Base-by-base conservation (phyloP, 2,113 vertebrate genomes). In the Pagrus major region DNA sequence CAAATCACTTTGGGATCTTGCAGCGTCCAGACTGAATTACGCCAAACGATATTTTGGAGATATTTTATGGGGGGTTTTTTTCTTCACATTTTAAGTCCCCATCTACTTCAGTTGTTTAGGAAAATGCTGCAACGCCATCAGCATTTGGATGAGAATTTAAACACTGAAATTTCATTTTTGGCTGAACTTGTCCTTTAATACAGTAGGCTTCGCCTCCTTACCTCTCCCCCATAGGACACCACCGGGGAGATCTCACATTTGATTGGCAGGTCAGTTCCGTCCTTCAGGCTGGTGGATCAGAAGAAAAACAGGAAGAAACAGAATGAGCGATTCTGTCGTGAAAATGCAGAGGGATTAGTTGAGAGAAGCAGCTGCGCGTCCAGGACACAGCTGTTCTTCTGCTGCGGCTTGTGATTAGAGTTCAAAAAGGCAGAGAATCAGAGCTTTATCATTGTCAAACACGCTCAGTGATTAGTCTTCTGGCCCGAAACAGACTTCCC, bases 231-330 rank as follows among this genome's bases (percentile, higher is more conserved):
- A 0, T 99, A 99, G 58, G 98, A 99, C 61, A 97, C 76, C 3
- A 98, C 95, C 5, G 98, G 97, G 35, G 97, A 99, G 89, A 99
- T 97, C 92, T 99, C 98, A 91, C 98, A 99, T 90, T 98, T 98
- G 91, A 99, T 96, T 21, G 97, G 97, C 76, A 96, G 89, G 84
- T 99, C 98, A 0, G 95, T 96, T 80, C 96, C 97, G 33, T 99
- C 98, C 91, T 99, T 97, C 92, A 99, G 88, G 80, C 98, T 99
- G 86, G 49, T 63, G 6, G 64, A 67, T 49, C n/a, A 72, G 49
- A 60, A 37, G 65, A 58, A 42, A 74, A 39, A 54, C 39, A n/a
- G 67, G 75, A 47, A 12, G 14, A 78, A 59, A 72, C 4, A 27
- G 52, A 68, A 29, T 76, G 71, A 84, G 71, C 37, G 20, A 72